These are phyloP conservation scores for Notoglanidium macrostoma DNA, from an alignment of 2,797 vertebrate species.

Conservation along the genomic window DNA sequence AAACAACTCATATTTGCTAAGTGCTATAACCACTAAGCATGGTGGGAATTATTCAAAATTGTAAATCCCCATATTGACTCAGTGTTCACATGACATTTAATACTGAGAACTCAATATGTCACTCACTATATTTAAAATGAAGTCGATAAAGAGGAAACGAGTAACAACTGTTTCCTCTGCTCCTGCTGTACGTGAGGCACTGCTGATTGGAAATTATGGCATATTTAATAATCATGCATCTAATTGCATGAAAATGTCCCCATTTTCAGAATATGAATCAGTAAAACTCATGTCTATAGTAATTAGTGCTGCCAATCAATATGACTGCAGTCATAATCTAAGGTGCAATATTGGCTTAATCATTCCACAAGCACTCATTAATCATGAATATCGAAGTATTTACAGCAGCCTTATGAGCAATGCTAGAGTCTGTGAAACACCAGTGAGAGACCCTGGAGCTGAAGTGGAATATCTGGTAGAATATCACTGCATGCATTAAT, in stretches of 20 bases:
- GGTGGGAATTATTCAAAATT: background rate
- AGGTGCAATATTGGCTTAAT: background rate
- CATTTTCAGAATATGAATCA: background rate
- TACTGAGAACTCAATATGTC: background rate
- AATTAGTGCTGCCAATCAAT: background rate
- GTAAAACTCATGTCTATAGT: background rate
- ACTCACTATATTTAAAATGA: background rate
- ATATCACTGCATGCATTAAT: constrained; percentile 60
- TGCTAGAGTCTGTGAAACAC: background rate
- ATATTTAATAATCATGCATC: background rate
- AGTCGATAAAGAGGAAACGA: background rate
- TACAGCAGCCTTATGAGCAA: background rate
- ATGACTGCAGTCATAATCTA: background rate
- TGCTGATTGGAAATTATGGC: background rate
- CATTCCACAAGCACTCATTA: background rate
- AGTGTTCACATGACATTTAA: background rate
- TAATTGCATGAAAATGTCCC: background rate
- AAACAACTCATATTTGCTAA: background rate
- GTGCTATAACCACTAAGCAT: background rate
- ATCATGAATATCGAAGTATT: constrained; percentile 15
- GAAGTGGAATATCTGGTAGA: constrained; percentile 49
- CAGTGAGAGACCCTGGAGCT: background rate
- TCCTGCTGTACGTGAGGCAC: background rate
- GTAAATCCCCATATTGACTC: constrained; percentile 13
- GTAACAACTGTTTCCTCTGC: background rate